Conservation (phyloP, 2,113 vertebrate species). For the Datnioides undecimradiatus region DNA sequence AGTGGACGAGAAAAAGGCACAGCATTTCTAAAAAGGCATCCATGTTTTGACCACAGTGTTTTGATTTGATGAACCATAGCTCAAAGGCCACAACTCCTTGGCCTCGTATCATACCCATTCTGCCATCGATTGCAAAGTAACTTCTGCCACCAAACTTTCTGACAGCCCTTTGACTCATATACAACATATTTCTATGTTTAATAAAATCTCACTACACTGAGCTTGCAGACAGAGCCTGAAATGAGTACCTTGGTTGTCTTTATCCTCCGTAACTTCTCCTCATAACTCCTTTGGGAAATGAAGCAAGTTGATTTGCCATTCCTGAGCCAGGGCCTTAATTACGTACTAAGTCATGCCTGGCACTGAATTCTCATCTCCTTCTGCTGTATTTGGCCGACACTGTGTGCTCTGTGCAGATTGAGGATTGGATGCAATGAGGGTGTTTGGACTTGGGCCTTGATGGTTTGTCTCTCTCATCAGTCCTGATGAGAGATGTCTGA, state of each 20-base stretch:
- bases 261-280: slow-evolving; percentile 75
- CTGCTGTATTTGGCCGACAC: slow-evolving; percentile 80
- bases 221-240: slow-evolving; percentile 33
- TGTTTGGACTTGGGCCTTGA: slow-evolving; percentile 68
- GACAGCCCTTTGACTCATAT: slow-evolving; percentile 14
- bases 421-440: slow-evolving; percentile 72
- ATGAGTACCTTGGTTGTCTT: slow-evolving; percentile 75
- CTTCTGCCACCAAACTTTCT: slow-evolving; percentile 45
- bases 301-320: slow-evolving; percentile 81
- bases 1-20: slow-evolving; percentile 56
- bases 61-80: slow-evolving; percentile 66
- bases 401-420: slow-evolving; percentile 70
- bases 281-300: slow-evolving; percentile 77
- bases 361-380: slow-evolving; percentile 83
- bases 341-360: slow-evolving; percentile 85
- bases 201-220: slow-evolving; percentile 19
- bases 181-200: slow-evolving; percentile 25
- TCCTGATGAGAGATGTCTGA: slow-evolving; percentile 66
- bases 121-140: slow-evolving; percentile 47
- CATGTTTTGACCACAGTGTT: slow-evolving; percentile 71
- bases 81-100: slow-evolving; percentile 53
- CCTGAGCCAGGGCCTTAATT: slow-evolving; percentile 82
- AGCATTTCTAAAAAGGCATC: slow-evolving; percentile 60
- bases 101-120: slow-evolving; percentile 45
- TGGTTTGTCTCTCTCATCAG: slow-evolving; percentile 71